Base-by-base conservation (phyloP, 2,888 invertebrate genomes). In the Geotrupes spiniger region DNA sequence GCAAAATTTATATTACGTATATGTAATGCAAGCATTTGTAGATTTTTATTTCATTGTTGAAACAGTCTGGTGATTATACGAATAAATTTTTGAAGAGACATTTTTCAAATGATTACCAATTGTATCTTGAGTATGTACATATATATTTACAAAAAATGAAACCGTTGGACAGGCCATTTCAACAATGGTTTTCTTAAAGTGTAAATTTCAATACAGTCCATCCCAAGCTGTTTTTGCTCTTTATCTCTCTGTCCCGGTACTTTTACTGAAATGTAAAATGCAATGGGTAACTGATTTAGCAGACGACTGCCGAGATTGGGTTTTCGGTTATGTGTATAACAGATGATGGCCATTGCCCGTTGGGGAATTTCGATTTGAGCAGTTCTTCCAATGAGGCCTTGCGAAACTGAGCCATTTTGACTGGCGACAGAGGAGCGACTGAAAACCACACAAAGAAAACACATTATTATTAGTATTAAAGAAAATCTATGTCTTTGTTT, bases 311-410 rank as follows among this genome's bases (percentile, higher is more conserved):
- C 62, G 85, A 84, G 72, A 87, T 86, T 44, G 87, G 87, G 71
- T 87, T 87, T 75, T 87, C 87, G 49, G 86, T 87, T 74, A 87
- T 87, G 74, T 83, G 83, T 69, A 87, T 87, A 64, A 83, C 80
- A 54, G 84, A 81, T 62, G 83, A 78, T 63, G 64, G 71, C 74
- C 71, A 75, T 75, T 65, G 76, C 76, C 68, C 78, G 29, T 48
- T 52, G 10, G 69, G 62, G 54, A 72, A 57, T 58, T 74, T 72
- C 53, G 70, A 63, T 60, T 70, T 73, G 62, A 74, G 74, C 62
- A 79, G 72, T 68, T 78, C 78, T 61, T 79, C 79, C 65, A 79
- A 70, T 49, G 79, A 80, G 59, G 77, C 76, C 60, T 82, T 81
- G 59, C 84, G 80, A 73, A 77, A 83, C 68, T 78, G 76, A 56